Conservation (phyloP, 2,888 invertebrate genomes). For the Cacoxenus indagator region DNA sequence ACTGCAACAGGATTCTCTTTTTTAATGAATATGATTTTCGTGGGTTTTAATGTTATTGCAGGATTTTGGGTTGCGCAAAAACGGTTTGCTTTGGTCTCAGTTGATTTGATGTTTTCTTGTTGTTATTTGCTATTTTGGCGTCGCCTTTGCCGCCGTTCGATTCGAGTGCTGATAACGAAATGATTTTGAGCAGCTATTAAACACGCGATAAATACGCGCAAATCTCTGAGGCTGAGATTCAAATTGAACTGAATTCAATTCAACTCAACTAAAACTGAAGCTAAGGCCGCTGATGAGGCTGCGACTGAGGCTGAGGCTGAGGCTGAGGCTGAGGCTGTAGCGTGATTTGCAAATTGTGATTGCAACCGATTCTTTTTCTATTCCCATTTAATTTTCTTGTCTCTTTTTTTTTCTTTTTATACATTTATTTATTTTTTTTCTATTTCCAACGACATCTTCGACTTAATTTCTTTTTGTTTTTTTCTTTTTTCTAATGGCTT, state of each 20-base stretch:
- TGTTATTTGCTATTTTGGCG: neutral
- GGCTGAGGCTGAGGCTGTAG: neutral
- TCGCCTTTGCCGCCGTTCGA: conserved; percentile 34
- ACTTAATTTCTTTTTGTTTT: conserved; percentile 5
- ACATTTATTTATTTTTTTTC: neutral
- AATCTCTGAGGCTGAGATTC: conserved; percentile 33
- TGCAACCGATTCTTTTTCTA: neutral
- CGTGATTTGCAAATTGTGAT: neutral
- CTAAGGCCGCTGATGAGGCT: conserved; percentile 17
- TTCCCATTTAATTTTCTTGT: neutral
- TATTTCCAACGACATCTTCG: neutral
- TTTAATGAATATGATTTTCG: neutral
- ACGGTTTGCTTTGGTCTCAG: neutral
- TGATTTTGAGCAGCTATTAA: conserved; percentile 61
- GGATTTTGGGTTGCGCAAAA: neutral
- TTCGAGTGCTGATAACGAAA: conserved; percentile 63
- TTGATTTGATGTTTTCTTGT: neutral
- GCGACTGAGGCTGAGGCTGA: conserved; percentile 13
- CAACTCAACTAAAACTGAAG: neutral
- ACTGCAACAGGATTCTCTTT: conserved; percentile 55
- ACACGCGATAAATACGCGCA: conserved; percentile 64
- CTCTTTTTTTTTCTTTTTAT: neutral
- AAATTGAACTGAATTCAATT: neutral
- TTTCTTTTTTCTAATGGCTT: conserved; percentile 31
- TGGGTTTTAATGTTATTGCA: neutral